phyloP scores from a whole-genome alignment of 2,113 vertebrate species.

The Podarcis raffonei region DNA sequence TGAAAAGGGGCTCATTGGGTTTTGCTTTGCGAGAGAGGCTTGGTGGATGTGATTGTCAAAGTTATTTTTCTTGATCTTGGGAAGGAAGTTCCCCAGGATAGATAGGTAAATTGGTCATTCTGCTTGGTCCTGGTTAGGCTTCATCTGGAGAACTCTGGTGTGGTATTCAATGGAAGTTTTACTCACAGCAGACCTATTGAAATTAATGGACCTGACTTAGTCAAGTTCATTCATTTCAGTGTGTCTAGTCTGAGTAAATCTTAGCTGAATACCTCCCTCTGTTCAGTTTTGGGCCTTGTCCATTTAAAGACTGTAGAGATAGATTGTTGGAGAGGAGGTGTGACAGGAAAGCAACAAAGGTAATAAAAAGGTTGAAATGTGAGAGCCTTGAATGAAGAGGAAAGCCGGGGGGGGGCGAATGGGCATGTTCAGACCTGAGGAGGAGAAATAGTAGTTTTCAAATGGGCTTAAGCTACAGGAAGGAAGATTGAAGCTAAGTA shows the following conservation, averaged over 20 bases:
- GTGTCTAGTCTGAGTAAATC: no score
- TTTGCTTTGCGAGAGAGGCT: neutral
- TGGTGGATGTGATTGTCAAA: neutral
- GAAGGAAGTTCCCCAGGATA: neutral
- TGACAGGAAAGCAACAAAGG: neutral
- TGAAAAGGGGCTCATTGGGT: neutral
- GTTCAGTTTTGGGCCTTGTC: neutral
- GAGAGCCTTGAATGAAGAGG: neutral
- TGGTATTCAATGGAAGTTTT: no score
- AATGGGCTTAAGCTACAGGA: slow-evolving; percentile 17
- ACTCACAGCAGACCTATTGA: no score
- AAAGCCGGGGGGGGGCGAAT: neutral
- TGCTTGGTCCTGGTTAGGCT: neutral
- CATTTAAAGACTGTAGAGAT: neutral
- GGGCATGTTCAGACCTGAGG: slow-evolving; percentile 6
- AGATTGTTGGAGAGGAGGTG: neutral
- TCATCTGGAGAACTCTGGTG: neutral
- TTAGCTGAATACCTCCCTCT: no score
- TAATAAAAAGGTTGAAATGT: neutral
- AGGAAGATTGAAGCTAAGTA: slow-evolving; percentile 29
- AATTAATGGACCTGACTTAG: no score
- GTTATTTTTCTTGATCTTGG: neutral
- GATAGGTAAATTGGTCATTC: neutral
- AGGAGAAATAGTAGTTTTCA: neutral
- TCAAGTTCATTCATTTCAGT: no score